Evolutionary conservation across 2,888 invertebrate genomes (phyloP).

Genomic region (Aplocera efformata): DNA sequence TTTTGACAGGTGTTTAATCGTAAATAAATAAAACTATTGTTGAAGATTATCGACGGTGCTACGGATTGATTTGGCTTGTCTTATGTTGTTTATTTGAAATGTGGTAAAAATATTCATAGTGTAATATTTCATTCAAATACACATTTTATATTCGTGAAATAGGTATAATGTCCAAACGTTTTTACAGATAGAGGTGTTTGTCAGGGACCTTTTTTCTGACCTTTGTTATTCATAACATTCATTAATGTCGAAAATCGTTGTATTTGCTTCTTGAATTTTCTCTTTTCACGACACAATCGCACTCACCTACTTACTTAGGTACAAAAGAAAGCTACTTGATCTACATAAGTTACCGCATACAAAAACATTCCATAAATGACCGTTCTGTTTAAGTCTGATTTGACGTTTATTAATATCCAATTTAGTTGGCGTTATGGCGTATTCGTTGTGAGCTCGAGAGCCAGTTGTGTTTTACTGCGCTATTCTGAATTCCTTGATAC

Average conservation of each 20-base stretch:
- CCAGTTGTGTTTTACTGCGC: neutral
- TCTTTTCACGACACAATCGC: too few relatives aligned
- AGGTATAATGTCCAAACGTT: too few relatives aligned
- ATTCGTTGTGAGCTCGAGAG: slow-evolving; percentile 9
- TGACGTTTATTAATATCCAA: slow-evolving; percentile 16
- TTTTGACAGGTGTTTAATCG: too few relatives aligned
- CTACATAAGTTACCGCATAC: slow-evolving; percentile 1
- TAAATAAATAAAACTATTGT: too few relatives aligned
- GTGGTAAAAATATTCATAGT: too few relatives aligned
- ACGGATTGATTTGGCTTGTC: too few relatives aligned
- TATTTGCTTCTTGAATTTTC: neutral
- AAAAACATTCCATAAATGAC: slow-evolving; percentile 12
- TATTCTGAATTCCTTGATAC: too few relatives aligned
- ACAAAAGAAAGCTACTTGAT: slow-evolving; percentile 6
- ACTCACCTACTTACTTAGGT: slow-evolving; percentile 3
- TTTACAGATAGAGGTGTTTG: too few relatives aligned
- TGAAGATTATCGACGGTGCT: too few relatives aligned
- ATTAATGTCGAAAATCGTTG: neutral
- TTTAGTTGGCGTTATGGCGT: slow-evolving; percentile 14
- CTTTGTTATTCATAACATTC: slow-evolving; percentile 6
- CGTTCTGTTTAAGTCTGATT: slow-evolving; percentile 17
- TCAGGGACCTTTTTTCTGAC: slow-evolving; percentile 4
- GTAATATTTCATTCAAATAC: too few relatives aligned
- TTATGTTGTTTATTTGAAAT: too few relatives aligned
- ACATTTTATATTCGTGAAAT: too few relatives aligned